phyloP scores from a whole-genome alignment of 2,797 vertebrate genomes.

The Hephaestus fuliginosus region DNA sequence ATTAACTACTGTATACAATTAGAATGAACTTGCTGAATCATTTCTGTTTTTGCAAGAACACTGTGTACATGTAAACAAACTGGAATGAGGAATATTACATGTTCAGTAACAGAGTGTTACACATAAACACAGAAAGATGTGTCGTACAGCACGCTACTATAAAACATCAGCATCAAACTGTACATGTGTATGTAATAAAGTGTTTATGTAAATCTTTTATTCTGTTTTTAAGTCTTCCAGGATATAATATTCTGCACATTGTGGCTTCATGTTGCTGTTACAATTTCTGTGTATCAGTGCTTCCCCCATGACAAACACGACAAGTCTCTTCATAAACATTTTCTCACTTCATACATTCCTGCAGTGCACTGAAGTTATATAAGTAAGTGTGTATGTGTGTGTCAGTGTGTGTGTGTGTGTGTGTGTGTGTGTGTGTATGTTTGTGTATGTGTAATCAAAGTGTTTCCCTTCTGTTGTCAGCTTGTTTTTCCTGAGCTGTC shows the following conservation, averaged over 20 bases:
- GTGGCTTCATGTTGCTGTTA: not conserved
- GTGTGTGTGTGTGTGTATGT: constrained; percentile 5
- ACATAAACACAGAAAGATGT: not conserved
- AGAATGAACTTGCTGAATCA: not conserved
- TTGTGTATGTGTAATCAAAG: not conserved
- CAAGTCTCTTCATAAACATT: not conserved
- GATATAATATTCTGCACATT: not conserved
- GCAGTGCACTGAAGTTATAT: too few species aligned
- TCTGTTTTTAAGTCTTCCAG: not conserved
- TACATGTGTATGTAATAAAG: not conserved
- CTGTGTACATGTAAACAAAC: not conserved
- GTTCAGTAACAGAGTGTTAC: not conserved
- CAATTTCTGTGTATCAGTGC: too few species aligned
- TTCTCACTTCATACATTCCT: not conserved
- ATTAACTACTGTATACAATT: not conserved
- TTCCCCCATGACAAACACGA: not conserved
- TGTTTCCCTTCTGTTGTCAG: constrained; percentile 11
- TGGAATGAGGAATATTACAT: not conserved
- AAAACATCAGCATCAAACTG: not conserved
- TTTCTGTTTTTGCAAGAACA: not conserved
- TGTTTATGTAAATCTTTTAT: not conserved
- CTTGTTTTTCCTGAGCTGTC: constrained; percentile 25
- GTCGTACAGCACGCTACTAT: not conserved
- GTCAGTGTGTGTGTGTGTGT: constrained; percentile 7
- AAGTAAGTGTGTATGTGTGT: constrained; percentile 1